Conservation (phyloP, 2,888 invertebrate genomes). For the Pimpla rufipes region DNA sequence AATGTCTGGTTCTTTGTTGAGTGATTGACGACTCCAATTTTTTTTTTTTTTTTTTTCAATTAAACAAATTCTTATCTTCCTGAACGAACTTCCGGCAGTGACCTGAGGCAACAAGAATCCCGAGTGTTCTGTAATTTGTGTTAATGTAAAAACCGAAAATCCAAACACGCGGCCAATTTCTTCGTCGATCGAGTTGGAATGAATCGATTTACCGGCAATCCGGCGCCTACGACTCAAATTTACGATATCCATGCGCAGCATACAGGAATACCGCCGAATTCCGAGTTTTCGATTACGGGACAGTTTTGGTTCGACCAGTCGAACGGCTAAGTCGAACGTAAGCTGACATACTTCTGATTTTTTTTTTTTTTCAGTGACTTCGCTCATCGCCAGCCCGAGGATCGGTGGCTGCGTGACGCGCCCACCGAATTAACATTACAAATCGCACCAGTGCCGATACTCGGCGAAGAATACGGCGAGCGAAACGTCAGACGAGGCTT, state of each 20-base stretch:
- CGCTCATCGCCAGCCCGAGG: slow-evolving; percentile 4
- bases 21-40: too few species aligned
- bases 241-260: background rate
- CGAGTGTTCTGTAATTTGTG: background rate
- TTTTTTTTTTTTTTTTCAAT: too few species aligned
- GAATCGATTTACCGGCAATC: background rate
- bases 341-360: slow-evolving; percentile 77
- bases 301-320: slow-evolving; percentile 64
- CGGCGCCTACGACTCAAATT: background rate
- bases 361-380: slow-evolving; percentile 25
- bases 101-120: background rate
- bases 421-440: slow-evolving; percentile 77
- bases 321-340: slow-evolving; percentile 71
- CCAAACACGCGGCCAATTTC: background rate
- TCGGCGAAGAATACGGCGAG: slow-evolving; percentile 32
- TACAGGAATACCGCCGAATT: slow-evolving; percentile 46
- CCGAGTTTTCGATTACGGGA: slow-evolving; percentile 69
- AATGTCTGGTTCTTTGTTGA: too few species aligned
- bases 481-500: background rate
- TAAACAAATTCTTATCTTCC: too few species aligned
- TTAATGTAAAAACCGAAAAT: background rate
- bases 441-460: slow-evolving; percentile 65
- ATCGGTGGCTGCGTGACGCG: slow-evolving; percentile 53
- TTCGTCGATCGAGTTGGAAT: background rate
- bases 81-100: background rate